phyloP scores from a whole-genome alignment of 2,888 invertebrate species.

The Platerodrilus igneus region DNA sequence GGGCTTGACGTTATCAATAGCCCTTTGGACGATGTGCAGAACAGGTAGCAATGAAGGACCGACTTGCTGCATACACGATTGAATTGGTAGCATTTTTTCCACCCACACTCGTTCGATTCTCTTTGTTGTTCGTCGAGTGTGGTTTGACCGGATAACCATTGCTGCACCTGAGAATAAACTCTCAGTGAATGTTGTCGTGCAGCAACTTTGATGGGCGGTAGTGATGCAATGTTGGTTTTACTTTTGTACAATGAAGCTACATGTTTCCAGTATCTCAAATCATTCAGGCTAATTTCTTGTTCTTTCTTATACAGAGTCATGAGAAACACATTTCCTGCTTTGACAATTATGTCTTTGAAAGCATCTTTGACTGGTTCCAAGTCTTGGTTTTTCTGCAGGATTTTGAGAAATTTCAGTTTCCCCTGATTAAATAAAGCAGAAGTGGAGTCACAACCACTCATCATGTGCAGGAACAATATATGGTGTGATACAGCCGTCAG shows the following conservation, averaged over 20 bases:
- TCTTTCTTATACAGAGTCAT: too few species aligned
- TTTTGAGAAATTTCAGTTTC: slow-evolving; percentile 23
- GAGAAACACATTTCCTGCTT: too few species aligned
- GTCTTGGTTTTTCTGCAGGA: too few species aligned
- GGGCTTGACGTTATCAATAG: slow-evolving; percentile 1
- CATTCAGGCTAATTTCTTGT: neutral
- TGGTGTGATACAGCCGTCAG: slow-evolving; percentile 8
- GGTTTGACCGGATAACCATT: neutral
- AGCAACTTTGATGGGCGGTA: neutral
- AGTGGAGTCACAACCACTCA: slow-evolving; percentile 18
- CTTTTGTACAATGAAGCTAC: too few species aligned
- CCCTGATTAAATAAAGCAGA: slow-evolving; percentile 19
- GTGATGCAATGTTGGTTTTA: slow-evolving; percentile 4
- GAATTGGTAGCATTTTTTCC: slow-evolving; percentile 2
- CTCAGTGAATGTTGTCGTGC: neutral
- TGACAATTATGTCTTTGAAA: too few species aligned
- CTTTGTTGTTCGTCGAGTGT: slow-evolving; percentile 5
- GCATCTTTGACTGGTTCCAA: too few species aligned
- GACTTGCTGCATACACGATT: slow-evolving; percentile 6
- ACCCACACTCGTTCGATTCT: neutral
- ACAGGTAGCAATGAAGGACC: slow-evolving; percentile 6
- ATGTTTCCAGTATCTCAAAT: slow-evolving; percentile 2
- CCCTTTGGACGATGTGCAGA: slow-evolving; percentile 4
- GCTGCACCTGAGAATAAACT: neutral
- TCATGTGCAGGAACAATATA: slow-evolving; percentile 5